Conservation (phyloP, 1,140 invertebrate species). For the Archegozetes longisetosus region DNA sequence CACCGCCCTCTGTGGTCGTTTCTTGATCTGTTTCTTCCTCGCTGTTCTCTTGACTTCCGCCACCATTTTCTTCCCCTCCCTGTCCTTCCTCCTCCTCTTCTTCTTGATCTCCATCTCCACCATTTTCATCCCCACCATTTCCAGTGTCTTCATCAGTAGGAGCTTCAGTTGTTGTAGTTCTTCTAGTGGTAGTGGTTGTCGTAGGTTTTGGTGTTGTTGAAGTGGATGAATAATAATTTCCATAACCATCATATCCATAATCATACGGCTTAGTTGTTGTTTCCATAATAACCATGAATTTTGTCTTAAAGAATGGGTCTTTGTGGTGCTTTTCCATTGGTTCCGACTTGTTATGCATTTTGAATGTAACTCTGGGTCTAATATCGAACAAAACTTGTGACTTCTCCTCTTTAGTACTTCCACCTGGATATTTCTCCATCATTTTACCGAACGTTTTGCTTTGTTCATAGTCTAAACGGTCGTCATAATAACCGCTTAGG, state of each 20-base stretch:
- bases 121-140: neutral
- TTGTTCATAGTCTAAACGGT: constrained; percentile 7
- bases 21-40: neutral
- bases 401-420: constrained; percentile 13
- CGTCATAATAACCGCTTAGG: constrained; percentile 3
- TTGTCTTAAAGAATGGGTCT: constrained; percentile 9
- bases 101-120: neutral
- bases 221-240: neutral
- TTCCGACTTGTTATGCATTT: constrained; percentile 4
- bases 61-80: neutral
- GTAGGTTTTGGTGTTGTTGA: neutral
- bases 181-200: constrained; percentile 3
- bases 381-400: constrained; percentile 4
- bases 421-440: constrained; percentile 3
- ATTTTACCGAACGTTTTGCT: constrained; percentile 3
- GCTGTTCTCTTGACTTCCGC: neutral
- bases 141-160: neutral
- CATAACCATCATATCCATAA: neutral
- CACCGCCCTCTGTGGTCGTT: neutral
- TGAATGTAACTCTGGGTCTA: constrained; percentile 2
- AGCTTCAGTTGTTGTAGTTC: constrained; percentile 11
- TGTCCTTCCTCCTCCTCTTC: neutral
- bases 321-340: constrained; percentile 6
- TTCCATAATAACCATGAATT: constrained; percentile 2
- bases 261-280: constrained; percentile 1